Evolutionary conservation across 1,140 invertebrate genomes (phyloP), one percentile per base, ranked within the genome.

Genomic region (Psix sp.): DNA sequence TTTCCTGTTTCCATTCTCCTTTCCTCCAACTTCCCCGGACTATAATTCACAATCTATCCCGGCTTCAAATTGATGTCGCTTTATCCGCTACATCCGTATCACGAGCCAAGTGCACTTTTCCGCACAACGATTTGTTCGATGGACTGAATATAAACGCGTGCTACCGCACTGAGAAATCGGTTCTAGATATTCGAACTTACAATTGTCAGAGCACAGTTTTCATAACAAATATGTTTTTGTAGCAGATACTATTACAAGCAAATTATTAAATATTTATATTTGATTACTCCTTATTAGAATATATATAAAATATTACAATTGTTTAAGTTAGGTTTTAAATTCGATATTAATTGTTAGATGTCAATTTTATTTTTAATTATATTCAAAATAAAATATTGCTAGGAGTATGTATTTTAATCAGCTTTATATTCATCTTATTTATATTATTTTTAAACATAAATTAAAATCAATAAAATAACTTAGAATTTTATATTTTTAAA

Each of bases 1-100:
- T 72, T 74, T 74, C 74, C 77, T 59, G 51, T 78, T 77, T 78
- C 68, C 68, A 54, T 68, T 75, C 73, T 74, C 39, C 60, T 75
- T 72, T 71, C 52, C 63, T 71, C 59, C 56, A 18, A 57, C 68
- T 75, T 74, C 39, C 36, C 68, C 63, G 21, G 29, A 31, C 49
- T 46, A 74, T 72, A 57, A 74, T 51, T 63, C 24, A 45, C 40
- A 51, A 68, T 62, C 65, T 52, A 49, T 70, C 60, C 38, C 13
- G 26, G 56, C 38, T 57, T 77, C 43, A 59, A 63, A 70, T 77
- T 59, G 40, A 68, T 74, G 67, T 71, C 57, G 51, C 67, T 71
- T 71, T 71, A 71, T 56, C 48, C 38, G 38, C 52, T 68, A 60
- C 54, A 68, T 59, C 65, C 49, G 57, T 71, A 63, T 63, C 67